phyloP scores from a whole-genome alignment of 1,140 invertebrate genomes.

The Leptinotarsa defecta region DNA sequence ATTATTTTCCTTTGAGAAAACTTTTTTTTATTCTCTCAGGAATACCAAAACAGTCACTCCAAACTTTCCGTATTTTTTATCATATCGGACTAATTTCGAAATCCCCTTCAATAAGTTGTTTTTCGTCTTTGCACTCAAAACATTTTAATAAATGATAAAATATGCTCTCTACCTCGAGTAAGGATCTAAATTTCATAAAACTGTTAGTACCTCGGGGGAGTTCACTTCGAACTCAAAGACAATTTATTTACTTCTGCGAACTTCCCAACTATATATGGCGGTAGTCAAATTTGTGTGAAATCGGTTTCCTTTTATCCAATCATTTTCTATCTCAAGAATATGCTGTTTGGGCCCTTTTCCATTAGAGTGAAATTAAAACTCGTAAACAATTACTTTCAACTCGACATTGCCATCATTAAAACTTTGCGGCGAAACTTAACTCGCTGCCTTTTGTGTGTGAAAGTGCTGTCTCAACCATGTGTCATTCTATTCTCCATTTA shows the following conservation, averaged over 20 bases:
- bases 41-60: no score
- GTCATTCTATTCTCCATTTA: neutral
- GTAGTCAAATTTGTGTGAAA: neutral
- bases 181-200: no score
- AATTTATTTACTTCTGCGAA: neutral
- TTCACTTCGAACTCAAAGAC: neutral
- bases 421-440: slow-evolving; percentile 3
- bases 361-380: neutral
- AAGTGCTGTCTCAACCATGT: neutral
- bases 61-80: no score
- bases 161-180: no score
- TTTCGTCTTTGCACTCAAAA: no score
- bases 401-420: neutral
- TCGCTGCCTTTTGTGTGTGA: neutral
- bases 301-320: slow-evolving; percentile 2
- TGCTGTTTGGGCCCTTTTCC: neutral
- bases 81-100: no score
- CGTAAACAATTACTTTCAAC: slow-evolving; percentile 3
- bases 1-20: no score
- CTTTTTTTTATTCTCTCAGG: no score
- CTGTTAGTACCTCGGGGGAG: neutral
- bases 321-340: neutral
- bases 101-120: no score
- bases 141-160: no score
- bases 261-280: neutral